phyloP scores from a whole-genome alignment of 2,888 invertebrate species.

The Caenorhabditis sp. region DNA sequence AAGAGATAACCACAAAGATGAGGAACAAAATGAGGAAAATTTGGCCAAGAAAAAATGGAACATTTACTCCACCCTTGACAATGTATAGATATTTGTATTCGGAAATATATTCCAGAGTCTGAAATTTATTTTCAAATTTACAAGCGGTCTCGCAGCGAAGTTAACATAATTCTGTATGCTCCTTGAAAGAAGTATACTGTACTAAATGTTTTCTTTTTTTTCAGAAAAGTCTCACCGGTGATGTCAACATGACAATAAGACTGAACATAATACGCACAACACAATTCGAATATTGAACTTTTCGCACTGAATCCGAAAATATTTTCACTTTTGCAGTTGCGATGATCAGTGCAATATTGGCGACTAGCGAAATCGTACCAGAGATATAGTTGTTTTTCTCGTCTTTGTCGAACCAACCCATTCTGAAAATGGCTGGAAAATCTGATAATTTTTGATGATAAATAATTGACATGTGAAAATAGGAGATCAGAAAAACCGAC shows the following conservation, averaged over 20 bases:
- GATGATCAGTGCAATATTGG: conserved; percentile 15
- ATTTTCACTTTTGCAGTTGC: conserved; percentile 20
- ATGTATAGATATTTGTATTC: conserved; percentile 33
- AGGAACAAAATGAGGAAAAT: conserved; percentile 14
- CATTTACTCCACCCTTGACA: conserved; percentile 28
- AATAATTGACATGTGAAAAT: too few species aligned
- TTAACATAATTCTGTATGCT: too few species aligned
- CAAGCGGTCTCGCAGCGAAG: too few species aligned
- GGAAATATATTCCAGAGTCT: conserved; percentile 26
- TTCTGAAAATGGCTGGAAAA: not conserved
- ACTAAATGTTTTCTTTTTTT: too few species aligned
- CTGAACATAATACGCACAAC: conserved; percentile 15
- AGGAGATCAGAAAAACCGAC: too few species aligned
- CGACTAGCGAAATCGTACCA: conserved; percentile 16
- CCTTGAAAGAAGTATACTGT: too few species aligned
- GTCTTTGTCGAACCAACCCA: not conserved
- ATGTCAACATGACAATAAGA: conserved; percentile 14
- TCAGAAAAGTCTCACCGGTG: conserved; percentile 18
- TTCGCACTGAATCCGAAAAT: conserved; percentile 17
- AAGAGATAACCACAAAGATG: conserved; percentile 26
- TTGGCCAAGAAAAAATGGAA: conserved; percentile 23
- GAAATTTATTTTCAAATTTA: conserved; percentile 3
- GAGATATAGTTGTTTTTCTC: conserved; percentile 21
- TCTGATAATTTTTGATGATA: too few species aligned
- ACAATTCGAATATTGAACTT: conserved; percentile 18